Conservation (phyloP, 2,888 invertebrate genomes). For the Monoplex corrugatus region DNA sequence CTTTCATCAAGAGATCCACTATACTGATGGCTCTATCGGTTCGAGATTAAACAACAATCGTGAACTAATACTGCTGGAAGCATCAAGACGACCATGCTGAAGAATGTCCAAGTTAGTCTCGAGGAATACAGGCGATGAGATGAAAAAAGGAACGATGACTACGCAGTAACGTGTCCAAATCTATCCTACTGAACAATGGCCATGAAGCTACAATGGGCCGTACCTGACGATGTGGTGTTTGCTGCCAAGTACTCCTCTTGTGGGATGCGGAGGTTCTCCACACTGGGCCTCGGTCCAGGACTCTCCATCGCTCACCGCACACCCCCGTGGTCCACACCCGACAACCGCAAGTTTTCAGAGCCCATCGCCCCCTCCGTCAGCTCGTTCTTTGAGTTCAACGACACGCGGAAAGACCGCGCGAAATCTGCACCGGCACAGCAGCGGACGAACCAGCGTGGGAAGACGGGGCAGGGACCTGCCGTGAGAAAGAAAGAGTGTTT, state of each 20-base stretch:
- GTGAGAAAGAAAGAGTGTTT: background rate
- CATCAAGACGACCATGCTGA: no score
- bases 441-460: background rate
- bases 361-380: background rate
- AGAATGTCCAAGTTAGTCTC: no score
- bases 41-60: no score
- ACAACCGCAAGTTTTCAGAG: background rate
- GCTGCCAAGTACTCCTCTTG: conserved; percentile 34
- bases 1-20: no score
- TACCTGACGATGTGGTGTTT: conserved; percentile 19
- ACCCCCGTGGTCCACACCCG: background rate
- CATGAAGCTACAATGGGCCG: conserved; percentile 15
- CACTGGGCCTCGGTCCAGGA: background rate
- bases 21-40: no score
- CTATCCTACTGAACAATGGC: no score
- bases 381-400: background rate
- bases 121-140: no score
- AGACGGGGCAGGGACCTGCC: no score
- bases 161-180: no score
- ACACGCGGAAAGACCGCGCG: background rate
- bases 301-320: background rate
- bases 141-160: background rate
- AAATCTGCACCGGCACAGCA: background rate
- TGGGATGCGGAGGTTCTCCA: background rate
- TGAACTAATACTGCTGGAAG: no score